Base-by-base conservation (phyloP, 2,888 invertebrate genomes). In the Quadroppia sp. region DNA sequence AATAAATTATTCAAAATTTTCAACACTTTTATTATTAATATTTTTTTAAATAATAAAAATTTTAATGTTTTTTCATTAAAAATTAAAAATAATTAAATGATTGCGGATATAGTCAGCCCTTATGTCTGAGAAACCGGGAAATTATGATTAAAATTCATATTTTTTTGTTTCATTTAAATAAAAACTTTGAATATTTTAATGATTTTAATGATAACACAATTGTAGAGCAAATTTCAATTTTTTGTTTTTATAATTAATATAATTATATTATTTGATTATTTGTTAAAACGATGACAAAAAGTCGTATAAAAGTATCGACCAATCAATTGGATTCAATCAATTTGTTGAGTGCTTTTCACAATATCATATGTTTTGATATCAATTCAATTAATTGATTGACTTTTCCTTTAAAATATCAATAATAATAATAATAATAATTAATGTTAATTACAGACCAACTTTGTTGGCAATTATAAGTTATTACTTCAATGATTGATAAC, bases 121-220 rank as follows among this genome's bases (percentile, higher is more conserved):
- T 53, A 59, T 59, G 59, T 59, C 30, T 59, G 48, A 48, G 6
- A 59, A 67, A 67, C 67, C 40, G 67, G 67, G 36, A 40, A 67
- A 67, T 67, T 23, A 42, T 67, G 36, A 42, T 59, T 32, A 32
- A 32, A 36, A n/a, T n/a, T n/a, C n/a, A n/a, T n/a, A n/a, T n/a
- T n/a, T n/a, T n/a, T 36, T 36, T 36, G 36, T 36, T 36, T 4
- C 36, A 42, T 11, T 50, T 50, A 20, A 50, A 50, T 50, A 50
- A 50, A n/a, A 50, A 50, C 50, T 50, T 50, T 36, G 20, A n/a
- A n/a, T 15, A n/a, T 50, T 50, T 9, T 50, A 17, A 50, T 4
- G 17, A 9, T 20, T n/a, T 20, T 11, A 42, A 9, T 42, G 15
- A 50, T 50, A 50, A 50, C 50, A 50, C 15, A 50, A 50, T 50